These are phyloP conservation scores for Acyrthosiphon pisum DNA, from an alignment of 1,140 invertebrate genomes.

Conservation along the genomic window DNA sequence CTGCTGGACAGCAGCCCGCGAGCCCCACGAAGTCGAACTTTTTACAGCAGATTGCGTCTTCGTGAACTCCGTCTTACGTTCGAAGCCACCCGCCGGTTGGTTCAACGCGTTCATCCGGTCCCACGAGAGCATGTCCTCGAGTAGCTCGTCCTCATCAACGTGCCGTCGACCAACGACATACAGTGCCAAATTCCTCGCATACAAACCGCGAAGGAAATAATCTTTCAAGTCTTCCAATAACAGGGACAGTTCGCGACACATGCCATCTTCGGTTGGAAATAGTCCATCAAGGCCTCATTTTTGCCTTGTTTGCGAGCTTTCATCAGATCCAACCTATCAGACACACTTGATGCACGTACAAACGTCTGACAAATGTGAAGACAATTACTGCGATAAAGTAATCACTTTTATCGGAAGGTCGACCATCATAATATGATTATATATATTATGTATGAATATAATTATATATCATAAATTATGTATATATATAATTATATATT, in stretches of 20 bases:
- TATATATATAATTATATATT: too few species aligned
- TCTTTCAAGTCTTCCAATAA: background rate
- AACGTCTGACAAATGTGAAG: too few species aligned
- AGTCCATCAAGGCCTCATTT: background rate
- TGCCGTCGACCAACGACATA: background rate
- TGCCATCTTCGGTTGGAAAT: background rate
- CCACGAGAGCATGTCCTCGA: background rate
- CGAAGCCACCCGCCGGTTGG: too few species aligned
- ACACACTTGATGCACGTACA: background rate
- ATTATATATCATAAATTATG: too few species aligned
- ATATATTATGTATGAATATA: too few species aligned
- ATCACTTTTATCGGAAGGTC: too few species aligned
- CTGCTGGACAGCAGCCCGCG: background rate
- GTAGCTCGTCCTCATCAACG: background rate
- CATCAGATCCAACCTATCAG: background rate
- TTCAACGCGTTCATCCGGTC: background rate
- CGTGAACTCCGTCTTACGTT: too few species aligned
- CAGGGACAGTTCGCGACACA: background rate
- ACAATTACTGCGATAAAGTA: too few species aligned
- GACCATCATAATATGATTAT: too few species aligned
- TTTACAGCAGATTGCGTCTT: too few species aligned
- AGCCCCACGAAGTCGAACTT: background rate
- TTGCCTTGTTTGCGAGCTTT: background rate
- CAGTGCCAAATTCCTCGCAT: background rate
- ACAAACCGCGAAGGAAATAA: background rate